phyloP scores from a whole-genome alignment of 2,888 invertebrate genomes.

The Cantharis rufa region DNA sequence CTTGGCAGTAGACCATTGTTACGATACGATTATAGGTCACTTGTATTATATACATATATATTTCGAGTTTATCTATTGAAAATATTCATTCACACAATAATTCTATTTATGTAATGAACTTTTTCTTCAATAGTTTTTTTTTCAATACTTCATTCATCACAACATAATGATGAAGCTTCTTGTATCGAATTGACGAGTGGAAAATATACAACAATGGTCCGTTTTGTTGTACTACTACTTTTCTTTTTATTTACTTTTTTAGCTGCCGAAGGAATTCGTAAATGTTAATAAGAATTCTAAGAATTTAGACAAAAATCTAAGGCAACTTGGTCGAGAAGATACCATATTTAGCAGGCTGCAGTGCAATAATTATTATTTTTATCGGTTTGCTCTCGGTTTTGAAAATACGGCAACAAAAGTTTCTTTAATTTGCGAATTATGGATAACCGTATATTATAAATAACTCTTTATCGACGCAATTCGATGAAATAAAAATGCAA shows the following conservation, averaged over 20 bases:
- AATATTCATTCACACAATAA: background rate
- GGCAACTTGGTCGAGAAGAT: no score
- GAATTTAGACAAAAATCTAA: background rate
- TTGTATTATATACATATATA: background rate
- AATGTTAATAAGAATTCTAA: background rate
- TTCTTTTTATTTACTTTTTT: background rate
- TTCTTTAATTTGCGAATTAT: background rate
- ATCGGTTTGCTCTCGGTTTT: no score
- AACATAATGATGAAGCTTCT: background rate
- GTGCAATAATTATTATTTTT: no score
- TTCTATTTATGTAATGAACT: background rate
- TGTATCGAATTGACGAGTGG: background rate
- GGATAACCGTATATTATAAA: no score
- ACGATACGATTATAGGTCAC: background rate
- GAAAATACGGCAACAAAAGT: no score
- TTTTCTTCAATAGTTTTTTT: background rate
- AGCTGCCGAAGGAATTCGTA: background rate
- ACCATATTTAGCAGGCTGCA: no score
- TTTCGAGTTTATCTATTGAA: background rate
- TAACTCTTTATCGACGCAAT: background rate
- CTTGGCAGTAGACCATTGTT: background rate
- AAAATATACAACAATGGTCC: background rate
- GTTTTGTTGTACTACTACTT: background rate
- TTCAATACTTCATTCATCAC: background rate
- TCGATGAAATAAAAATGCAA: background rate